These are phyloP conservation scores for Rhinolophus ferrumequinum DNA, from an alignment of 2,113 vertebrate species.

Conservation along the genomic window DNA sequence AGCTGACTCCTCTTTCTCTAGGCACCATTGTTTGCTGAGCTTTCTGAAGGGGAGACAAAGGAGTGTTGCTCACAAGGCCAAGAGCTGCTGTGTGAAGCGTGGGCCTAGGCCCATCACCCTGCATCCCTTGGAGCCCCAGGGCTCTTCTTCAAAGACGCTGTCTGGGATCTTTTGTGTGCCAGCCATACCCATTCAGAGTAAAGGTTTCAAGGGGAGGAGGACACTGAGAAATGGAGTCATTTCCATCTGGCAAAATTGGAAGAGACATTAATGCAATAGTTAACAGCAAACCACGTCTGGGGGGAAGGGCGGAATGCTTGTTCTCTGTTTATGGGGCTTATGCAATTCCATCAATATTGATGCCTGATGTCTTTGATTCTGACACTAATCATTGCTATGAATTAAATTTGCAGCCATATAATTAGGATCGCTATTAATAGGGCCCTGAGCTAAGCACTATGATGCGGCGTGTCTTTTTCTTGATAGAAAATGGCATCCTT, in stretches of 20 bases:
- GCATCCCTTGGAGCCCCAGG: neutral
- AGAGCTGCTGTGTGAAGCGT: neutral
- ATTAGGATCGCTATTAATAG: conserved; percentile 89
- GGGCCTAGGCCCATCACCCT: neutral
- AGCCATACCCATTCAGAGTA: conserved; percentile 7
- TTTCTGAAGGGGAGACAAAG: conserved; percentile 61
- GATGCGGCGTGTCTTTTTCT: conserved; percentile 80
- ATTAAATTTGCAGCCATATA: conserved; percentile 89
- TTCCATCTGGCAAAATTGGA: conserved; percentile 73
- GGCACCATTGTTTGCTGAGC: conserved; percentile 5
- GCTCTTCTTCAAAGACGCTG: conserved; percentile 57
- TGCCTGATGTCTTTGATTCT: conserved; percentile 87
- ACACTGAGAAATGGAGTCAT: conserved; percentile 71
- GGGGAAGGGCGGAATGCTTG: conserved; percentile 74
- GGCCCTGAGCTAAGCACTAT: conserved; percentile 83
- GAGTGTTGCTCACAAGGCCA: neutral
- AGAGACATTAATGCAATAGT: conserved; percentile 82
- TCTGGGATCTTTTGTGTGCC: conserved; percentile 48
- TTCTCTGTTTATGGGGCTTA: conserved; percentile 84
- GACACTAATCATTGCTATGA: conserved; percentile 87
- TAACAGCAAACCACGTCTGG: conserved; percentile 73
- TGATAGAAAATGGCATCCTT: conserved; percentile 83
- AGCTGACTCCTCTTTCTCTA: conserved; percentile 34
- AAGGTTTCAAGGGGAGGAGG: conserved; percentile 49
- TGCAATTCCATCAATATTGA: conserved; percentile 87